Conservation (phyloP, 2,888 invertebrate species). For the Hypercompe scribonia region DNA sequence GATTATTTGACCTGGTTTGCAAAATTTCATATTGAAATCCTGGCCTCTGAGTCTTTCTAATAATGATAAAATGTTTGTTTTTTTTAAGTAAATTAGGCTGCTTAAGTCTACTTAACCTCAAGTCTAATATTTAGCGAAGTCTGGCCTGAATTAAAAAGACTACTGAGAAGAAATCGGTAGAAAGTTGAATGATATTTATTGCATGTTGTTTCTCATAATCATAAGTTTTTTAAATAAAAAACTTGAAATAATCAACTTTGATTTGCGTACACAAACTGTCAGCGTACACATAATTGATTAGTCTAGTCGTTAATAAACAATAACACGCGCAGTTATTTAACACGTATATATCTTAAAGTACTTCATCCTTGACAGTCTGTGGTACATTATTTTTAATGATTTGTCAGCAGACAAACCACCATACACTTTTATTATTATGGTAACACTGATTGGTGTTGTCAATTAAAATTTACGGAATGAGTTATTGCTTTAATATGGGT, state of each 20-base stretch:
- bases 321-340: conserved; percentile 8
- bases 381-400: conserved; percentile 36
- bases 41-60: background rate
- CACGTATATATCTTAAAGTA: conserved; percentile 25
- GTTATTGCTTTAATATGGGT: conserved; percentile 12
- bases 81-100: no score
- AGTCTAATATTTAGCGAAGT: no score
- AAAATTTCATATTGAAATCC: background rate
- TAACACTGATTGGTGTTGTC: conserved; percentile 21
- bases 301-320: conserved; percentile 17
- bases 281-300: conserved; percentile 11
- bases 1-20: background rate
- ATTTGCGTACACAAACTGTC: background rate
- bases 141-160: no score
- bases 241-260: background rate
- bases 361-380: conserved; percentile 43
- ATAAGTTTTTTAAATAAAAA: background rate
- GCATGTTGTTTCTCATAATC: background rate
- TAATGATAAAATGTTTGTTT: background rate
- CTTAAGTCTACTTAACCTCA: background rate
- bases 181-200: no score
- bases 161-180: no score
- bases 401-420: conserved; percentile 44
- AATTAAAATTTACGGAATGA: conserved; percentile 18
- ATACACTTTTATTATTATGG: conserved; percentile 32